Base-by-base conservation (phyloP, 2,888 invertebrate species). In the Mimachlamys varia region DNA sequence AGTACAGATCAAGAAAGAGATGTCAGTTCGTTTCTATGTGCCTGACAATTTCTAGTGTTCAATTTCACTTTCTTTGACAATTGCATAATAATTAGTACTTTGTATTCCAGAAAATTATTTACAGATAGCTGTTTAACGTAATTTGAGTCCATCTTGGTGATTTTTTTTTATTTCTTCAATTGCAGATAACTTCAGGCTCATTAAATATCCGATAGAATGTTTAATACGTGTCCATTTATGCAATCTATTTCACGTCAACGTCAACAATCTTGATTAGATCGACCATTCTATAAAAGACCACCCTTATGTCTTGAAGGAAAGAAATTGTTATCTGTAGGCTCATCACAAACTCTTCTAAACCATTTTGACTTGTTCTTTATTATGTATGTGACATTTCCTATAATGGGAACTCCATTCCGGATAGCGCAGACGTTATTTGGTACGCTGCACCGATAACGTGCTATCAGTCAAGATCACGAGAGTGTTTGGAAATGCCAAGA, bases 401-500 rank as follows among this genome's bases (percentile, higher is more conserved):
- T 76, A 76, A 76, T 76, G 27, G 44, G 76, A 76, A 76, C 33
- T 33, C 33, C 76, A 76, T 76, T 76, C 33, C 33, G 27, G 27
- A 76, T 76, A 76, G 27, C 76, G 76, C 10, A 76, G 76, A 76
- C 76, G 76, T 76, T 76, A 76, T 76, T 27, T 76, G 76, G 76
- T 76, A 76, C 76, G 76, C 76, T 76, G 76, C 76, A 76, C 76
- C 33, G 76, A 76, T 76, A 76, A 76, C 58, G 76, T 27, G 76
- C 33, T 76, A 76, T 76, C 76, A 76, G 76, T 76, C 76, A 76
- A 33, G 76, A 76, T 76, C 76, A 76, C 33, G 76, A 76, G 76
- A 76, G 76, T 76, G 76, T 76, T 76, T 76, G 76, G 33, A 76
- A 76, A 76, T 76, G 76, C 76, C 76, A 76, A 76, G 76, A 76